These are phyloP conservation scores for Achroia grisella DNA, from an alignment of 1,140 invertebrate species.

Conservation along the genomic window DNA sequence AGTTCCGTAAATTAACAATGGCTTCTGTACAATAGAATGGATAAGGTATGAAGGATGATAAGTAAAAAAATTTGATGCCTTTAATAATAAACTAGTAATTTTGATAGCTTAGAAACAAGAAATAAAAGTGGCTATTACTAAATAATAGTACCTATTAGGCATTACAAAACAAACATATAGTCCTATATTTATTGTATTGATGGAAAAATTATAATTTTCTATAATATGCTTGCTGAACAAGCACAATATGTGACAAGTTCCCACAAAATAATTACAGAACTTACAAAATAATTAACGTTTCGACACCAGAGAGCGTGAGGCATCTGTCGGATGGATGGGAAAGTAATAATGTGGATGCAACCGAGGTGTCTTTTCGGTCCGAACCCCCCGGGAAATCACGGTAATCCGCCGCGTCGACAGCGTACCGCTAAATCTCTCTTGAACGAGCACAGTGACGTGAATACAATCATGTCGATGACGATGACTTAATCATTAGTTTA, in stretches of 20 bases:
- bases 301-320: background rate
- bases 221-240: too few relatives aligned
- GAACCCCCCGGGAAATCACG: constrained; percentile 64
- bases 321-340: constrained; percentile 25
- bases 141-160: too few relatives aligned
- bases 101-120: too few relatives aligned
- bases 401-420: constrained; percentile 56
- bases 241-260: background rate
- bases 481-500: background rate
- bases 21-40: too few relatives aligned
- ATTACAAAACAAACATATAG: too few relatives aligned
- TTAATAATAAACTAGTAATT: too few relatives aligned
- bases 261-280: background rate
- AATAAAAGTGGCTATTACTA: too few relatives aligned
- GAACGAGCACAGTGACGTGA: constrained; percentile 23
- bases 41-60: too few relatives aligned
- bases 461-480: constrained; percentile 9
- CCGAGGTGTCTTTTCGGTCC: constrained; percentile 61
- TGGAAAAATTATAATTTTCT: too few relatives aligned
- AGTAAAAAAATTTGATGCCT: too few relatives aligned
- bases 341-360: constrained; percentile 49
- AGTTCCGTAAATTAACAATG: too few relatives aligned
- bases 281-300: constrained; percentile 36
- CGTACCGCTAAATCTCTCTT: constrained; percentile 52
- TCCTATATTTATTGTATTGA: too few relatives aligned